Percentiles rank a stretch among this genome's conserved stretches.
phyloP scores from a whole-genome alignment of 2,797 vertebrate genomes.

The Macroramphosus scolopax region DNA sequence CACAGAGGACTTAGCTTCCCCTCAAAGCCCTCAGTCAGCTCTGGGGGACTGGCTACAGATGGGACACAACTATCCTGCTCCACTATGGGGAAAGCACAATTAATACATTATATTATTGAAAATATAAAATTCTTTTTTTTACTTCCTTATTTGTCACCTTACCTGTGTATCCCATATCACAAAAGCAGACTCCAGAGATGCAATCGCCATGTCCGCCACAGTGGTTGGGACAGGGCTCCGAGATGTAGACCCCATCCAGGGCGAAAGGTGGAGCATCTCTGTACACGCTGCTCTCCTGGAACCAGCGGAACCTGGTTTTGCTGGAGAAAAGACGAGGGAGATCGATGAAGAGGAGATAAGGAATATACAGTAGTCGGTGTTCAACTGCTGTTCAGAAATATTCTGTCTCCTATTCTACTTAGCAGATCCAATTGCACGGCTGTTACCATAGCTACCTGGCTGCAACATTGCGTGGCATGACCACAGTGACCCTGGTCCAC shows the following conservation, averaged over 20 bases:
- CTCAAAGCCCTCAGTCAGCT: constrained; percentile 96
- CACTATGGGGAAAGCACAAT: constrained; percentile 75
- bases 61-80: constrained; percentile 94
- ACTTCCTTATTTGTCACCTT: constrained; percentile 3
- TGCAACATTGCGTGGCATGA: constrained; percentile 88
- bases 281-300: constrained; percentile 92
- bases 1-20: constrained; percentile 94
- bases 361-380: neutral
- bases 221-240: constrained; percentile 93
- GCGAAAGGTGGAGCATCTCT: constrained; percentile 89
- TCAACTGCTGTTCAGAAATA: neutral
- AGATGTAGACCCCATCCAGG: constrained; percentile 94
- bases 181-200: constrained; percentile 96
- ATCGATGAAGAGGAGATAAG: neutral
- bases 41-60: constrained; percentile 84
- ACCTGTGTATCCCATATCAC: constrained; percentile 97
- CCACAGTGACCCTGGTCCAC: constrained; percentile 91
- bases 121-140: neutral
- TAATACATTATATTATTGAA: no score
- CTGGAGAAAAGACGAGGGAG: constrained; percentile 68
- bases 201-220: constrained; percentile 96
- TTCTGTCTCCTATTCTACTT: neutral
- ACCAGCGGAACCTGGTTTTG: constrained; percentile 98
- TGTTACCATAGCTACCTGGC: constrained; percentile 81
- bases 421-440: constrained; percentile 5